Evolutionary conservation across 1,140 invertebrate species (phyloP).

Genomic region (Drosophila obscura): DNA sequence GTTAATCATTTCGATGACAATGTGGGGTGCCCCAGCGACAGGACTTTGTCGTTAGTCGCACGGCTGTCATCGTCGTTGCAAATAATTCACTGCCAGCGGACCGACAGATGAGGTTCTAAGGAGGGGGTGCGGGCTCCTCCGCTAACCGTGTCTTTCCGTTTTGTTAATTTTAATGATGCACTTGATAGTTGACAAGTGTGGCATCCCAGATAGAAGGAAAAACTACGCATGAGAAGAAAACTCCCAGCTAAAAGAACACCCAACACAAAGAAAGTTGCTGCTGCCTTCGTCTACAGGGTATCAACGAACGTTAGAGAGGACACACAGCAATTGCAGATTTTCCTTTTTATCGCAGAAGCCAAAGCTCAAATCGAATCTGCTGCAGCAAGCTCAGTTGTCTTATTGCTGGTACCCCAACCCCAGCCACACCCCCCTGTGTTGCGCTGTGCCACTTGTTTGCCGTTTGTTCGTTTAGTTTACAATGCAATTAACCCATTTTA

Average conservation of each 20-base stretch:
- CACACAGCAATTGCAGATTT: conserved; percentile 28
- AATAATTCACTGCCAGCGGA: conserved; percentile 45
- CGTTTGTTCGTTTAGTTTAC: conserved; percentile 78
- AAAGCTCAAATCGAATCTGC: conserved; percentile 50
- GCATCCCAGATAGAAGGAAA: background rate
- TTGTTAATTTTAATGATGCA: conserved; percentile 57
- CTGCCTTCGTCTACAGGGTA: no score
- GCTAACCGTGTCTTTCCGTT: background rate
- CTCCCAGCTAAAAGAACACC: background rate
- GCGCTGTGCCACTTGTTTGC: conserved; percentile 66
- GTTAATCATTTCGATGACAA: conserved; percentile 69
- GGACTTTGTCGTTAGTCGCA: conserved; percentile 5
- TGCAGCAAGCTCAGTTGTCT: conserved; percentile 24
- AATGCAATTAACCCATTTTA: conserved; percentile 81
- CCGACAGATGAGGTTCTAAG: conserved; percentile 3
- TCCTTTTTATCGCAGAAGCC: conserved; percentile 11
- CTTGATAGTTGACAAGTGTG: conserved; percentile 27
- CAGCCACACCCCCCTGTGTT: conserved; percentile 14
- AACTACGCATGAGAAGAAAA: background rate
- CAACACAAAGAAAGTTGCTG: background rate
- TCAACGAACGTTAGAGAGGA: background rate
- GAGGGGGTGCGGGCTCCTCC: conserved; percentile 6
- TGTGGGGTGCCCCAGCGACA: conserved; percentile 24
- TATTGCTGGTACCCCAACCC: conserved; percentile 17
- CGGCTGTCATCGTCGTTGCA: conserved; percentile 15